Evolutionary conservation across 2,888 invertebrate species (phyloP), one percentile per base, ranked within the genome.

Genomic region (Leptinotarsa tumamoca): DNA sequence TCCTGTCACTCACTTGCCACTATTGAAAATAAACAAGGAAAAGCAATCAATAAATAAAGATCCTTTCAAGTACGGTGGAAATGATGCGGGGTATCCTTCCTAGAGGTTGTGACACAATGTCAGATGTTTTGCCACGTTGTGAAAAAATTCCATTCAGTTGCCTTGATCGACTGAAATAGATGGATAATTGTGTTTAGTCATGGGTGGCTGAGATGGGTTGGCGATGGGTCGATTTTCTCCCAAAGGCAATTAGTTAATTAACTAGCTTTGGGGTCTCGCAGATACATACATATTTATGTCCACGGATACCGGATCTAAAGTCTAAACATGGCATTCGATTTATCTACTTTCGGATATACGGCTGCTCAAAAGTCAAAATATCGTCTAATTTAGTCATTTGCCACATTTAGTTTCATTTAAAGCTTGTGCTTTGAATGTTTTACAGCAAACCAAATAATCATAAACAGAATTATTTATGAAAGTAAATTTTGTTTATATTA

Each of bases 31-130:
- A n/a, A 63, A 63, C 43, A n/a, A 17, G 63, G 63, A 63, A 33
- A 27, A 4, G 33, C 15, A 43, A n/a, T 63, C 18, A 33, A 63
- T 63, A 43, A 63, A 63, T 63, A 43, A 33, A 63, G 18, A 63
- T n/a, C 10, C 27, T 33, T 27, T n/a, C 63, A 63, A 63, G 63
- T 43, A 43, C 17, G 33, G 7, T 33, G n/a, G 33, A 63, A 43
- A 43, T 43, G 43, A 63, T 33, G 43, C 7, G 63, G n/a, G n/a
- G 10, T 33, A 63, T 63, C 63, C 43, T 63, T 63, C 63, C 63
- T 43, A 63, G 33, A 63, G 63, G 63, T 63, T 63, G 43, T 27
- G 63, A 33, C 63, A 63, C 63, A 63, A 63, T 63, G 63, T 63
- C 63, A 63, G 27, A 15, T 63, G 43, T 63, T 63, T 43, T 43